A percentile compares a stretch with the other conserved stretches of the same genome.
These are phyloP conservation scores for Parapsyche elsis DNA, from an alignment of 1,140 invertebrate genomes.

Conservation along the genomic window DNA sequence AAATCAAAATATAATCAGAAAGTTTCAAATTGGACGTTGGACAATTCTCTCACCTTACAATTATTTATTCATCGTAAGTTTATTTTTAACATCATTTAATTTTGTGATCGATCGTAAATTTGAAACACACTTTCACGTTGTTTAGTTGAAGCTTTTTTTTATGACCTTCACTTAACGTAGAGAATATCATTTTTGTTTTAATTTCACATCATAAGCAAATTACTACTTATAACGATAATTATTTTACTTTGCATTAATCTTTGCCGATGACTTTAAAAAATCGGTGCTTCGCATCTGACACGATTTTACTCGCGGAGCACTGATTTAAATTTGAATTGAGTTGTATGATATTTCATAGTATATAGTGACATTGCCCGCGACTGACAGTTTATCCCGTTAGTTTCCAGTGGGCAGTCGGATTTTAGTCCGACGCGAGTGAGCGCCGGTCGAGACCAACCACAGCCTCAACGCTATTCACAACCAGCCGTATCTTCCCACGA, in stretches of 20 bases:
- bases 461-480: conserved; percentile 40
- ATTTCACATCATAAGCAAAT: not conserved
- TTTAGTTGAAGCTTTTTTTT: not conserved
- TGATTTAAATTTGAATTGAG: no score
- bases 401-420: conserved; percentile 53
- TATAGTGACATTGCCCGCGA: no score
- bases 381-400: conserved; percentile 24
- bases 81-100: not conserved
- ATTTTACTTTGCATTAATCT: not conserved
- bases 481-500: not conserved
- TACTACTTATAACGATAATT: not conserved
- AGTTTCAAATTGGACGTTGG: no score
- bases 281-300: not conserved
- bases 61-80: not conserved
- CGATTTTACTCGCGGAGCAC: no score
- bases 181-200: conserved; percentile 8
- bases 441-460: conserved; percentile 31
- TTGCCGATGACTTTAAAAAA: conserved; percentile 13
- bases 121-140: not conserved
- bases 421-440: conserved; percentile 53
- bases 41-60: no score
- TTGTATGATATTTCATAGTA: no score
- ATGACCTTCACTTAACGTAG: no score
- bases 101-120: not conserved
- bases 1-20: no score